These are phyloP conservation scores for Rhinolophus ferrumequinum DNA, from an alignment of 2,113 vertebrate species.

Conservation along the genomic window DNA sequence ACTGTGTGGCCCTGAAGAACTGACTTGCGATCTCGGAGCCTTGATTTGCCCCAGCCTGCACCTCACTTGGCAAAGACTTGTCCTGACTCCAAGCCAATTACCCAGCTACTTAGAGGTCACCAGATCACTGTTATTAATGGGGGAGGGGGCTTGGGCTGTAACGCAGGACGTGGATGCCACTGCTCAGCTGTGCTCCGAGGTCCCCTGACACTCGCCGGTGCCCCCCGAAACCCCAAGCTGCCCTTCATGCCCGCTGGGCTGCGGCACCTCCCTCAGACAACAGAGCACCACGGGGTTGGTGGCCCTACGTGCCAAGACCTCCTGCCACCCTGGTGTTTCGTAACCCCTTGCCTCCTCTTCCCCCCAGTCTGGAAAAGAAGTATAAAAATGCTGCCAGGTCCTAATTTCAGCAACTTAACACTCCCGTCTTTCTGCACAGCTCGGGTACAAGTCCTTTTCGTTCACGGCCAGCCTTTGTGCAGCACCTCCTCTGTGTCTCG, in stretches of 20 bases:
- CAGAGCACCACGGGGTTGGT: rapidly evolving
- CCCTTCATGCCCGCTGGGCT: rapidly evolving
- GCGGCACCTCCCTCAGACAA: rapidly evolving
- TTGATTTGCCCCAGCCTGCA: not conserved
- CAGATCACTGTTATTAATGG: not conserved
- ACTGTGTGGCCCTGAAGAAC: not conserved
- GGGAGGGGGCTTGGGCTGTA: not conserved
- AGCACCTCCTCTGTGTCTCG: not conserved
- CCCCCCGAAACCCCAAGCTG: rapidly evolving
- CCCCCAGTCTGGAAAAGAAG: not conserved
- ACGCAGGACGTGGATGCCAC: not conserved
- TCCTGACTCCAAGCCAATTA: not conserved
- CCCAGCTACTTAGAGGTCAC: not conserved
- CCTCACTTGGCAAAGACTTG: not conserved
- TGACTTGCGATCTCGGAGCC: not conserved
- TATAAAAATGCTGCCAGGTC: not conserved
- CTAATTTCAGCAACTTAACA: not conserved
- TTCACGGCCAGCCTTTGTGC: no score
- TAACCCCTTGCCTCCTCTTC: not conserved
- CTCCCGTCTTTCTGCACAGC: rapidly evolving
- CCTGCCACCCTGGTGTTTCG: rapidly evolving
- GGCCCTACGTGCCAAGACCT: rapidly evolving
- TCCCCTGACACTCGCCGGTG: rapidly evolving
- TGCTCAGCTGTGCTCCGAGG: not conserved
- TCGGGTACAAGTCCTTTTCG: rapidly evolving